A percentile compares a stretch with the other conserved stretches of the same genome.
Evolutionary conservation across 1,140 invertebrate genomes (phyloP).

Genomic region (Pogonomyrmex barbatus): DNA sequence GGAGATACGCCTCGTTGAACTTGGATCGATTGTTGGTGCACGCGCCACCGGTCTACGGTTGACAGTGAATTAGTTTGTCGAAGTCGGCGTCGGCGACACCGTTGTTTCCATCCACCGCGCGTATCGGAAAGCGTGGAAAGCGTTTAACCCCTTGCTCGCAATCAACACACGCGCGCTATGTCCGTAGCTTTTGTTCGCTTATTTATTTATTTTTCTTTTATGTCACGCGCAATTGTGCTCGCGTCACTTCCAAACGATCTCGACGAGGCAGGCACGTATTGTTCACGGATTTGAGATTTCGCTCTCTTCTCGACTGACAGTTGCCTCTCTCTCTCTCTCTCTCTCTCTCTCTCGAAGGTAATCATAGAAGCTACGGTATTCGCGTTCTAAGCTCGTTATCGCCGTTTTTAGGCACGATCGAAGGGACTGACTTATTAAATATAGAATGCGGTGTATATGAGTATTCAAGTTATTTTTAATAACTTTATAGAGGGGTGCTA

Average conservation of each 20-base stretch:
- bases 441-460: slow-evolving; percentile 51
- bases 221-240: slow-evolving; percentile 2
- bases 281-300: not conserved
- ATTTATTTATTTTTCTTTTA: slow-evolving; percentile 7
- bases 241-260: not conserved
- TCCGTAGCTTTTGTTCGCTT: not conserved
- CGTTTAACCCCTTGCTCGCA: not conserved
- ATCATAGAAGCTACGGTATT: not conserved
- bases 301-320: not conserved
- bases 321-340: not conserved
- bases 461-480: slow-evolving; percentile 62
- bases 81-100: slow-evolving; percentile 26
- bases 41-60: slow-evolving; percentile 33
- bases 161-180: slow-evolving; percentile 14
- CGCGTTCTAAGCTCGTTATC: slow-evolving; percentile 35
- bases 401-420: slow-evolving; percentile 49
- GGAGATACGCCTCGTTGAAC: slow-evolving; percentile 41
- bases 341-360: not conserved
- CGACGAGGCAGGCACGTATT: not conserved
- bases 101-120: slow-evolving; percentile 1
- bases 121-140: slow-evolving; percentile 17
- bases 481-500: slow-evolving; percentile 50
- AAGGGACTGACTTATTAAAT: slow-evolving; percentile 57
- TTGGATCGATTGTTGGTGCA: slow-evolving; percentile 54
- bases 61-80: slow-evolving; percentile 57